Conservation (phyloP, 2,113 vertebrate genomes). For the Scomber colias region DNA sequence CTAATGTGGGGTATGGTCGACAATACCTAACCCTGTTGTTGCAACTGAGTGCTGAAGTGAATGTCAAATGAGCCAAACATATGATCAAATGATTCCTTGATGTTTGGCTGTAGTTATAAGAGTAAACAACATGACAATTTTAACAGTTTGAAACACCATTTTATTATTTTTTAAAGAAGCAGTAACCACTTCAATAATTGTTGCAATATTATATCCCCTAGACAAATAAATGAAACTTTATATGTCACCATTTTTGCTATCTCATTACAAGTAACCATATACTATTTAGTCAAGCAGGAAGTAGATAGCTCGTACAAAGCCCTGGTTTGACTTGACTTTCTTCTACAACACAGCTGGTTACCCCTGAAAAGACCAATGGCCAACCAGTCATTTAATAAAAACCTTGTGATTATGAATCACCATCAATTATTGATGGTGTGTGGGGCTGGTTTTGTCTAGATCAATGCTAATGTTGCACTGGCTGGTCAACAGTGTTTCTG, state of each 20-base stretch:
- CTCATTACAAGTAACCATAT: constrained; percentile 4
- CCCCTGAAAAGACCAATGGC: constrained; percentile 59
- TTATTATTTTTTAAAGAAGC: not conserved
- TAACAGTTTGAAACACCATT: not conserved
- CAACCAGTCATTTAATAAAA: constrained; percentile 66
- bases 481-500: constrained; percentile 57
- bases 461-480: constrained; percentile 71
- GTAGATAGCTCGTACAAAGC: constrained; percentile 26
- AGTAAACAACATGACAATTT: not conserved
- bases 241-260: not conserved
- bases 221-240: not conserved
- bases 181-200: not conserved
- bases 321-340: constrained; percentile 50
- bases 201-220: not conserved
- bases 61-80: constrained; percentile 34
- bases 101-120: not conserved
- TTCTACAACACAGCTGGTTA: constrained; percentile 72
- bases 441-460: constrained; percentile 71
- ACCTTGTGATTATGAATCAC: constrained; percentile 69
- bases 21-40: constrained; percentile 8
- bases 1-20: constrained; percentile 12
- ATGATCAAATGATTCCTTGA: constrained; percentile 49
- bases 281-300: constrained; percentile 20
- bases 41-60: constrained; percentile 31
- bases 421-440: constrained; percentile 79